A percentile compares a stretch with the other conserved stretches of the same genome.
phyloP scores from a whole-genome alignment of 2,888 invertebrate genomes.

The Subacronicta megacephala region DNA sequence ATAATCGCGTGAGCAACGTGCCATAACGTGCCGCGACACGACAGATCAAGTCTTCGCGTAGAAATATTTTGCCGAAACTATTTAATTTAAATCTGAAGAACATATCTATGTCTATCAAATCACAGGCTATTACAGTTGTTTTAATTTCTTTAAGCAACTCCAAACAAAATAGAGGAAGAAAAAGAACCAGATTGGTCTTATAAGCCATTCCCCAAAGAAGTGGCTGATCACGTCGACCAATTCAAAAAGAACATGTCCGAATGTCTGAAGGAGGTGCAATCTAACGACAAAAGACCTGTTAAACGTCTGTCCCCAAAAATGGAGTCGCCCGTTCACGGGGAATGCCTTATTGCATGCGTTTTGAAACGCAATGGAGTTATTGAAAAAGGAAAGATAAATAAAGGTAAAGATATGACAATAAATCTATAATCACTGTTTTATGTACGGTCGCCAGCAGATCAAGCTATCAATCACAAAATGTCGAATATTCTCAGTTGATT shows the following conservation, averaged over 20 bases:
- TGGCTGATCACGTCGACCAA: conserved; percentile 69
- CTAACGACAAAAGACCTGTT: conserved; percentile 69
- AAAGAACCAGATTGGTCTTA: conserved; percentile 89
- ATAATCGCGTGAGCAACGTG: no score
- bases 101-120: no score
- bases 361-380: conserved; percentile 82
- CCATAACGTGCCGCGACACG: no score
- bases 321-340: conserved; percentile 81
- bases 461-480: no score
- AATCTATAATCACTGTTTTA: no score
- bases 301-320: conserved; percentile 76
- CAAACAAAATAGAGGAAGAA: conserved; percentile 56
- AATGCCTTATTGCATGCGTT: conserved; percentile 84
- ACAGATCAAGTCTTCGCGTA: no score
- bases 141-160: conserved; percentile 29
- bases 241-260: conserved; percentile 84
- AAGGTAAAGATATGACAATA: no score
- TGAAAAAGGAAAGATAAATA: conserved; percentile 76
- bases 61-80: no score
- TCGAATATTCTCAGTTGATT: no score
- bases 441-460: no score
- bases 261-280: conserved; percentile 81
- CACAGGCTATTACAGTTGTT: no score
- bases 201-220: conserved; percentile 72
- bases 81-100: no score